These are phyloP conservation scores for Cardiocondyla obscurior DNA, from an alignment of 1,140 invertebrate species.

Conservation along the genomic window DNA sequence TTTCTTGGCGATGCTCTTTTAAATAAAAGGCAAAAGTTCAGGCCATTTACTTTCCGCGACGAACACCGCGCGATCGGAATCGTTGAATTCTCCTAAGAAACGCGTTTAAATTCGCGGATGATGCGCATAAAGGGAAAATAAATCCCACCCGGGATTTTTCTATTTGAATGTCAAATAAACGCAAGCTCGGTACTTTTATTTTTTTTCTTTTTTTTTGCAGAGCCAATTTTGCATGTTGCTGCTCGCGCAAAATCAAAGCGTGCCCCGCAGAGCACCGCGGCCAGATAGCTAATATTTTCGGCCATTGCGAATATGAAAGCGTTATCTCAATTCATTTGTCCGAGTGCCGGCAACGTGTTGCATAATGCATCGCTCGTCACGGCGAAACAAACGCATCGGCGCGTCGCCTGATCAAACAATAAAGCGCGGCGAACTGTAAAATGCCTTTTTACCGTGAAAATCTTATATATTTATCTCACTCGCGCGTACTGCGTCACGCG, in stretches of 20 bases:
- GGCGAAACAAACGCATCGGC: conserved; percentile 6
- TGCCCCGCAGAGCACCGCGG: too few species aligned
- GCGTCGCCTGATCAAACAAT: conserved; percentile 23
- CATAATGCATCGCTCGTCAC: conserved; percentile 42
- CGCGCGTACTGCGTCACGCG: neutral
- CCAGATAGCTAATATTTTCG: neutral
- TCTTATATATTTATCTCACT: conserved; percentile 37
- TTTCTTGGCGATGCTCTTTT: neutral
- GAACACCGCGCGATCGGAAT: neutral
- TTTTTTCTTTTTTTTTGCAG: too few species aligned
- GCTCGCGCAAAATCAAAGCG: neutral
- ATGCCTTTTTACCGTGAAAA: conserved; percentile 11
- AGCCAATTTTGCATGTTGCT: conserved; percentile 11
- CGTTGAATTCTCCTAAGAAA: neutral
- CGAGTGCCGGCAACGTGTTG: conserved; percentile 23
- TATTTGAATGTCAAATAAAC: conserved; percentile 7
- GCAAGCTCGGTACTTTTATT: neutral
- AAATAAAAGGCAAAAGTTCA: neutral
- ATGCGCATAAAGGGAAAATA: neutral
- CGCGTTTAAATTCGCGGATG: neutral
- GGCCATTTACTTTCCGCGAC: neutral
- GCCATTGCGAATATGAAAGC: conserved; percentile 29
- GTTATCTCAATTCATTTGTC: conserved; percentile 19
- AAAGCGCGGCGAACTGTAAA: conserved; percentile 13
- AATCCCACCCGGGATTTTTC: neutral